phyloP scores from a whole-genome alignment of 2,888 invertebrate species.

The Monoplex corrugatus region DNA sequence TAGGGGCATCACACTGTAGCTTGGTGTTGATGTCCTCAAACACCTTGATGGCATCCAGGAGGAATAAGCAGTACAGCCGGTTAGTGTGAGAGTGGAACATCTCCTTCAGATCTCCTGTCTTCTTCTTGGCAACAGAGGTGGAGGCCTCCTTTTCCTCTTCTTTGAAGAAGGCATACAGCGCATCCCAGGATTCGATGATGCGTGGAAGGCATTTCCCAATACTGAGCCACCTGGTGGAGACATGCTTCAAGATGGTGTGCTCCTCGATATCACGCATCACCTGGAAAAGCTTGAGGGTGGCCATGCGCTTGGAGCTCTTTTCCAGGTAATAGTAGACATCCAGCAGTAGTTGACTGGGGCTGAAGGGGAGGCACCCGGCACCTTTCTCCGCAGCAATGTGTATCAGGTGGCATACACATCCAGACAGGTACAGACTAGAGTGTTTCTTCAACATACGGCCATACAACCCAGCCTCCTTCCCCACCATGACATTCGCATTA shows the following conservation, averaged over 20 bases:
- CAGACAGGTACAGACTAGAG: slow-evolving; percentile 36
- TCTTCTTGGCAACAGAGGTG: slow-evolving; percentile 4
- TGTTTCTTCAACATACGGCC: slow-evolving; percentile 24
- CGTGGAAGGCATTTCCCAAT: slow-evolving; percentile 43
- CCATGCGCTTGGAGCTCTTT: background rate
- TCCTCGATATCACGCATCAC: background rate
- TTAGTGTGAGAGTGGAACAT: slow-evolving; percentile 43
- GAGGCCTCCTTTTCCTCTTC: slow-evolving; percentile 23
- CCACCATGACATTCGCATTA: slow-evolving; percentile 47
- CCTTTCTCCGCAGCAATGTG: slow-evolving; percentile 46
- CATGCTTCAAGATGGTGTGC: slow-evolving; percentile 28
- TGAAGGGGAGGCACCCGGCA: slow-evolving; percentile 25
- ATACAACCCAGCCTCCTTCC: slow-evolving; percentile 24
- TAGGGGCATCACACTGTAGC: slow-evolving; percentile 48
- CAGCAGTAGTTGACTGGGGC: background rate
- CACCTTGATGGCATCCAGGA: slow-evolving; percentile 28
- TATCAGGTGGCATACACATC: slow-evolving; percentile 42
- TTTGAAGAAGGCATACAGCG: slow-evolving; percentile 49
- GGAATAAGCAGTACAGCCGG: slow-evolving; percentile 45
- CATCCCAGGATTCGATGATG: slow-evolving; percentile 47
- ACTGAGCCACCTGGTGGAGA: slow-evolving; percentile 44
- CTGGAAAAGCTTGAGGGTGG: background rate
- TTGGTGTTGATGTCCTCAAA: slow-evolving; percentile 48
- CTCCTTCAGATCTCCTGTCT: background rate
- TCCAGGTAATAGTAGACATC: slow-evolving; percentile 50